phyloP scores from a whole-genome alignment of 2,113 vertebrate genomes.

The Buteo buteo region DNA sequence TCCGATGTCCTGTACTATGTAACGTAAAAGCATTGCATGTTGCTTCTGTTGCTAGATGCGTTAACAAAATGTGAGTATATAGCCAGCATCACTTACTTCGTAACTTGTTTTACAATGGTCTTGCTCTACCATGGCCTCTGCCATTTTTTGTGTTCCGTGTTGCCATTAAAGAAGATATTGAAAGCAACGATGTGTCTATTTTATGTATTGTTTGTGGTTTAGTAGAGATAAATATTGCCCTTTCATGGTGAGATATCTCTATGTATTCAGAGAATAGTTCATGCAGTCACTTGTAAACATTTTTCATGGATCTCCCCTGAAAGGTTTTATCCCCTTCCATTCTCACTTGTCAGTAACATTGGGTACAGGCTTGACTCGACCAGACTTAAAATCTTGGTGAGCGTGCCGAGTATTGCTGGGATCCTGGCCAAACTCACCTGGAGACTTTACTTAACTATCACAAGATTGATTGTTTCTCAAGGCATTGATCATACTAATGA shows the following conservation, averaged over 20 bases:
- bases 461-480: neutral
- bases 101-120: neutral
- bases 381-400: neutral
- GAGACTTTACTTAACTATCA: neutral
- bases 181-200: neutral
- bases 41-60: neutral
- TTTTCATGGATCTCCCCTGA: neutral
- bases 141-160: neutral
- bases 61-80: neutral
- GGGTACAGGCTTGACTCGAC: neutral
- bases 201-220: neutral
- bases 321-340: neutral
- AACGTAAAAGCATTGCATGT: neutral
- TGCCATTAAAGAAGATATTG: neutral
- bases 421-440: neutral
- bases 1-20: neutral
- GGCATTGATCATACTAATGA: neutral
- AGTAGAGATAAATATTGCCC: neutral
- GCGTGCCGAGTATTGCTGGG: neutral
- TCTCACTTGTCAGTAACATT: neutral
- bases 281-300: rapidly evolving
- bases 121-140: neutral
- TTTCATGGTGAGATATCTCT: neutral
- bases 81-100: neutral
- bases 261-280: neutral